These are phyloP conservation scores for Polymixis flavicincta DNA, from an alignment of 2,888 invertebrate species.

Conservation along the genomic window DNA sequence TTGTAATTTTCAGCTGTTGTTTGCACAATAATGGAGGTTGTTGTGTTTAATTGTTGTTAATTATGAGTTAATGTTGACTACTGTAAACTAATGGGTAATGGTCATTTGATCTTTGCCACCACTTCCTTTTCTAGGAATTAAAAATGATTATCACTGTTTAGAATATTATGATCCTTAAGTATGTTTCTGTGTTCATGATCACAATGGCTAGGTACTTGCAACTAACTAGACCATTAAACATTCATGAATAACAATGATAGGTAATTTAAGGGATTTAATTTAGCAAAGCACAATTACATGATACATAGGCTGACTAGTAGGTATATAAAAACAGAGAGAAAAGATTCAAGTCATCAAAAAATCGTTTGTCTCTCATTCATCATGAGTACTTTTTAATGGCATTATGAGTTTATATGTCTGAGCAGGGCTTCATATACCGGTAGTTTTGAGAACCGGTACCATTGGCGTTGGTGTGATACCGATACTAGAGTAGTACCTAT, in stretches of 20 bases:
- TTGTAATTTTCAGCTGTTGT: conserved; percentile 39
- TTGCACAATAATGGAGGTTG: conserved; percentile 46
- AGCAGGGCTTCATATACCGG: too few species aligned
- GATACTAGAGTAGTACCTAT: too few species aligned
- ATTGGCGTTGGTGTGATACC: too few species aligned
- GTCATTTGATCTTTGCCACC: conserved; percentile 50
- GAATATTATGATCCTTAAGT: conserved; percentile 6
- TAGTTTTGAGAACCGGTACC: too few species aligned
- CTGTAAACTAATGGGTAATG: conserved; percentile 28
- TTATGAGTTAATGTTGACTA: conserved; percentile 36
- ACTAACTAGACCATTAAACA: not conserved
- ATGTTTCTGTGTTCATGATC: not conserved
- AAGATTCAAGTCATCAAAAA: too few species aligned
- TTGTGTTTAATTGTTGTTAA: conserved; percentile 38
- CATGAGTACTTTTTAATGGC: too few species aligned
- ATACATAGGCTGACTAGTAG: too few species aligned
- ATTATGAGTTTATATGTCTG: too few species aligned
- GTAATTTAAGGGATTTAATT: too few species aligned
- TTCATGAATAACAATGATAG: not conserved
- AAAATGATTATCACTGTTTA: conserved; percentile 36
- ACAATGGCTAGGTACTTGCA: not conserved
- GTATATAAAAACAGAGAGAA: too few species aligned
- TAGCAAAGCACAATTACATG: too few species aligned
- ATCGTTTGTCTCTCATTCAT: too few species aligned
- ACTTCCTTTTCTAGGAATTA: conserved; percentile 46